Conservation (phyloP, 2,797 vertebrate genomes). For the Pipistrellus pipistrellus region DNA sequence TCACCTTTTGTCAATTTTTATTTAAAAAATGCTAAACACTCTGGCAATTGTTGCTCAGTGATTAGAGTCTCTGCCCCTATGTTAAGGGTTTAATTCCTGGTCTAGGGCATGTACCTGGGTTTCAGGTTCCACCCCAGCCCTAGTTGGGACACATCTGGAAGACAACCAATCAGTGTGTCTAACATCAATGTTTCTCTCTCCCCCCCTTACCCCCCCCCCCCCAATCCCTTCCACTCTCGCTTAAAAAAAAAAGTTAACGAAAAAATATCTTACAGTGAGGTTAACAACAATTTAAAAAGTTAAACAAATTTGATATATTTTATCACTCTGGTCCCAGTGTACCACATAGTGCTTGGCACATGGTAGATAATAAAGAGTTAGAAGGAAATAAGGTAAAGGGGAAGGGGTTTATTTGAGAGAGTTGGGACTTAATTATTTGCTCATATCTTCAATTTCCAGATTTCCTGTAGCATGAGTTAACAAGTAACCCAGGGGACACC, state of each 20-base stretch:
- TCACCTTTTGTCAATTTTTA: constrained; percentile 33
- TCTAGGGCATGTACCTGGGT: neutral
- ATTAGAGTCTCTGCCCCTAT: neutral
- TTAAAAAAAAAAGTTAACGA: neutral
- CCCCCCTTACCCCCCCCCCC: rapidly evolving
- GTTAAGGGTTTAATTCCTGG: neutral
- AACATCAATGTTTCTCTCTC: neutral
- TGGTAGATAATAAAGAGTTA: constrained; percentile 20
- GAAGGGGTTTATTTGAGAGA: neutral
- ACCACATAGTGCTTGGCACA: neutral
- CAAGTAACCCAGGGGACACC: neutral
- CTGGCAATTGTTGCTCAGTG: neutral
- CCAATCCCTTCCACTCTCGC: neutral
- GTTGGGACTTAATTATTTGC: neutral
- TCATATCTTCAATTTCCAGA: constrained; percentile 46
- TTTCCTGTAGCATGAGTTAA: constrained; percentile 67
- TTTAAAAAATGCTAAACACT: neutral
- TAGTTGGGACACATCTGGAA: neutral
- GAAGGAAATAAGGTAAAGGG: neutral
- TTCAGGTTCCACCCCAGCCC: neutral
- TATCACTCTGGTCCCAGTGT: neutral
- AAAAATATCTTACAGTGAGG: neutral
- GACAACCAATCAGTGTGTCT: neutral
- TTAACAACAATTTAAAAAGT: neutral
- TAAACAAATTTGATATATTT: constrained; percentile 14